Evolutionary conservation across 2,797 vertebrate species (phyloP).

Genomic region (Myiothlypis coronata): DNA sequence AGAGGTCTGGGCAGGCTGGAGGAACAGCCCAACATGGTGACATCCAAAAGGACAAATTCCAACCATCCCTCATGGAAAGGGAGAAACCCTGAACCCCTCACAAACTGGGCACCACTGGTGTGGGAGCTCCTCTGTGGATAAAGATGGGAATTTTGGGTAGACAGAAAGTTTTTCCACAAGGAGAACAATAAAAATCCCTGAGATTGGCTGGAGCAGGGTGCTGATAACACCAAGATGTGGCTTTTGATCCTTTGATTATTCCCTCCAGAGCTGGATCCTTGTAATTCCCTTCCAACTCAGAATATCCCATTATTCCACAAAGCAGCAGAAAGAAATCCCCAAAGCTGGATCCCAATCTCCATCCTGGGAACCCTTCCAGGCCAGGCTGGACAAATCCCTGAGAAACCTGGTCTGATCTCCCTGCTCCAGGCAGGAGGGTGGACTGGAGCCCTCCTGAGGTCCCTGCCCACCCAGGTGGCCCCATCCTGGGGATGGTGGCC

Average conservation of each 20-base stretch:
- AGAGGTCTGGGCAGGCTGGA: neutral
- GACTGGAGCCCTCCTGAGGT: neutral
- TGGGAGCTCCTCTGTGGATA: neutral
- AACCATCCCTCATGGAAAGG: rapidly evolving
- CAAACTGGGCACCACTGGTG: neutral
- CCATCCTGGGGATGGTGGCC: neutral
- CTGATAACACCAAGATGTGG: neutral
- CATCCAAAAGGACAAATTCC: neutral
- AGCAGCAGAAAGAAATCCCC: neutral
- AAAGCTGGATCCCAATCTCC: neutral
- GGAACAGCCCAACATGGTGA: rapidly evolving
- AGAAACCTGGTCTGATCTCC: neutral
- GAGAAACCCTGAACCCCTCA: neutral
- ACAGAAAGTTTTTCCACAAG: neutral
- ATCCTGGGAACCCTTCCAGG: neutral
- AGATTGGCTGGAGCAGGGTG: neutral
- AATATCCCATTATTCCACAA: rapidly evolving
- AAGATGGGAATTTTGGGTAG: neutral
- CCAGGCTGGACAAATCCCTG: neutral
- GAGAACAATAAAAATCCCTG: neutral
- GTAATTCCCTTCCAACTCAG: neutral
- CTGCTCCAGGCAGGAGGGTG: neutral
- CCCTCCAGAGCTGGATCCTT: neutral
- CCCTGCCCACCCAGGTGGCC: neutral
- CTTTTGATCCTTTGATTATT: neutral